Conservation (phyloP, 64 coral and sea anemone species). For the Porites lutea region DNA sequence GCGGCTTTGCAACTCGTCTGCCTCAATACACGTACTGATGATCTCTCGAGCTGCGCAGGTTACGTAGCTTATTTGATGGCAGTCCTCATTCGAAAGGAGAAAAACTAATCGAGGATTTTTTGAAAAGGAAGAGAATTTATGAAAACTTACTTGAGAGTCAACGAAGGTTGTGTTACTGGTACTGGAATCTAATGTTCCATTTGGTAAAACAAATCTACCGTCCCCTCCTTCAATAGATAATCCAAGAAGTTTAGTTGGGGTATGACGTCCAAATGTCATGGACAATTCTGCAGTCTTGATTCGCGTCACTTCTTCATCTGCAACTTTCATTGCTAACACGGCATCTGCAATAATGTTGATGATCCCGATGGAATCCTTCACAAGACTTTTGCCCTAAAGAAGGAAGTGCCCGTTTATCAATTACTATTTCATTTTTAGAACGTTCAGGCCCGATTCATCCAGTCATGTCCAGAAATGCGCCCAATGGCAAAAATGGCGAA, state of each 20-base stretch:
- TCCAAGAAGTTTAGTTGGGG: background rate
- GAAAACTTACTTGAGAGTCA: slow-evolving; percentile 8
- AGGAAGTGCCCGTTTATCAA: too few relatives aligned
- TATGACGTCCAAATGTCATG: slow-evolving; percentile 23
- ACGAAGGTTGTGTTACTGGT: background rate
- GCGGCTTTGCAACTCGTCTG: too few relatives aligned
- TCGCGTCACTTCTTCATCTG: slow-evolving; percentile 9
- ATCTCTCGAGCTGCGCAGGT: too few relatives aligned
- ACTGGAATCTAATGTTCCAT: background rate
- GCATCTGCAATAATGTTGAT: background rate
- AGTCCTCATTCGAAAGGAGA: too few relatives aligned
- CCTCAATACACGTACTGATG: too few relatives aligned
- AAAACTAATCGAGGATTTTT: too few relatives aligned
- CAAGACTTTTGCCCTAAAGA: background rate
- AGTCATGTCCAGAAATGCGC: too few relatives aligned
- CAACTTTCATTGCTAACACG: background rate
- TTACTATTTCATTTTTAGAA: too few relatives aligned
- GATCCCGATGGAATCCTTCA: background rate
- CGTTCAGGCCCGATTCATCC: too few relatives aligned
- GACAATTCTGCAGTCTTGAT: background rate
- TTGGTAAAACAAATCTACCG: slow-evolving; percentile 2
- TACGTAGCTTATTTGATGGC: too few relatives aligned
- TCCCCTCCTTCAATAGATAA: background rate
- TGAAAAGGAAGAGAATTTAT: too few relatives aligned
- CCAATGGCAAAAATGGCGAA: too few relatives aligned